A percentile compares a stretch with the other conserved stretches of the same genome.
These are phyloP conservation scores for Augiades crinisus DNA, from an alignment of 2,888 invertebrate genomes.

Conservation along the genomic window DNA sequence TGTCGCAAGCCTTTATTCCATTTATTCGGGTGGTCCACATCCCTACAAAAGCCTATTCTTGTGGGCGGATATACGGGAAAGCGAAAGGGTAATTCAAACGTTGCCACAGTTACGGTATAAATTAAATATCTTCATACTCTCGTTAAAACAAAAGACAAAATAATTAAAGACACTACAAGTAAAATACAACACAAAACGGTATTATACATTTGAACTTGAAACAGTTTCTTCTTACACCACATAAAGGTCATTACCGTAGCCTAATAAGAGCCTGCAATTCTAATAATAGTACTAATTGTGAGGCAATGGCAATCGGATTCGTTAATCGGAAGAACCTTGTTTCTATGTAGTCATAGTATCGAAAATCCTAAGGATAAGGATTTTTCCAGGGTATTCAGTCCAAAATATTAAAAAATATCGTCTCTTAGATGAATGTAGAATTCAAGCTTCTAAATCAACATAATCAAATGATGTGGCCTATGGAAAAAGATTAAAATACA, in stretches of 20 bases:
- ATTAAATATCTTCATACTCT: too few species aligned
- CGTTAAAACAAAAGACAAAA: too few species aligned
- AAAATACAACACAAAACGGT: neutral
- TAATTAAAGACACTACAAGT: too few species aligned
- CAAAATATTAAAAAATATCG: too few species aligned
- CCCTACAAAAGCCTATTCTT: conserved; percentile 47
- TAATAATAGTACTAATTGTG: conserved; percentile 10
- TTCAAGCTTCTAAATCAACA: too few species aligned
- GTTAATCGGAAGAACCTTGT: neutral
- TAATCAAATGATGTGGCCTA: too few species aligned
- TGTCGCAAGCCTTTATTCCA: conserved; percentile 70
- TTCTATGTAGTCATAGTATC: neutral
- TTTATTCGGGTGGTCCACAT: conserved; percentile 53
- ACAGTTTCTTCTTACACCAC: neutral
- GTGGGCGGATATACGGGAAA: conserved; percentile 35
- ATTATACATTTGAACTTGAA: neutral
- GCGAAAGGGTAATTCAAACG: conserved; percentile 25
- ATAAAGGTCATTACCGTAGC: conserved; percentile 10
- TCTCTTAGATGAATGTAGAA: too few species aligned
- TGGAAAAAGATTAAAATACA: too few species aligned
- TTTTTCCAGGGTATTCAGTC: too few species aligned
- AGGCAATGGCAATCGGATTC: conserved; percentile 8
- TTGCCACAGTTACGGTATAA: neutral
- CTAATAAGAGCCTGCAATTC: neutral
- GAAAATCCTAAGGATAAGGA: too few species aligned